Base-by-base conservation (phyloP, 1,140 invertebrate species). In the Ctenoplectra terminalis region DNA sequence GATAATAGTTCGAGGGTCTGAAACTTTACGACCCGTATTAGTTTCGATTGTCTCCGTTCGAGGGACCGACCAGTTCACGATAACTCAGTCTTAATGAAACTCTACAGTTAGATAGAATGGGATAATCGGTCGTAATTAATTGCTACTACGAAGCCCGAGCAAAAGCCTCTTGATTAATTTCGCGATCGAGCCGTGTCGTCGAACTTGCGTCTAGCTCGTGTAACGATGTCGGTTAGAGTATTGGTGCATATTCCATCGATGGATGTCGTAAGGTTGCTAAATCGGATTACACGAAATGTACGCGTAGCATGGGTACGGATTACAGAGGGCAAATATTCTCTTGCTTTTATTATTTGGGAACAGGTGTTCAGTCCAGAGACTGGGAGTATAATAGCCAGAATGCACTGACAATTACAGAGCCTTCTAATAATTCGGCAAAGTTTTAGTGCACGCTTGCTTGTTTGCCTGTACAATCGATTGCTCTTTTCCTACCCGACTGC, bases 61-160 rank as follows among this genome's bases (percentile, higher is more conserved):
- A 34, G 26, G 29, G 17, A 20, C 17, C 34, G 15, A 4, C 15
- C 17, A 20, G 20, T n/a, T 23, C 23, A 11, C 54, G 75, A 70
- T 64, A 69, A 34, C 3, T 13, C 20, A 26, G 23, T 43, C 34
- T 78, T 56, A 46, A 58, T 46, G 56, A 48, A 20, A 50, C 29
- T 34, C 23, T n/a, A 34, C 40, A 20, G 60, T 26, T 52, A 63
- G 69, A 63, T 43, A 20, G 46, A 64, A 80, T 73, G 69, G 70
- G 48, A 63, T 80, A 80, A 80, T 80, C 70, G 77, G 26, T 34
- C 26, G 58, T 80, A 73, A 80, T 80, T 80, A 80, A 80, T 73
- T 54, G 70, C 46, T 13, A n/a, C 29, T 58, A 5, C 31, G 31
- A 15, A 26, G 67, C 37, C 26, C 13, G 34, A 31, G 58, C 31